Evolutionary conservation across 1,140 invertebrate species (phyloP).

Genomic region (Meteorus sp.): DNA sequence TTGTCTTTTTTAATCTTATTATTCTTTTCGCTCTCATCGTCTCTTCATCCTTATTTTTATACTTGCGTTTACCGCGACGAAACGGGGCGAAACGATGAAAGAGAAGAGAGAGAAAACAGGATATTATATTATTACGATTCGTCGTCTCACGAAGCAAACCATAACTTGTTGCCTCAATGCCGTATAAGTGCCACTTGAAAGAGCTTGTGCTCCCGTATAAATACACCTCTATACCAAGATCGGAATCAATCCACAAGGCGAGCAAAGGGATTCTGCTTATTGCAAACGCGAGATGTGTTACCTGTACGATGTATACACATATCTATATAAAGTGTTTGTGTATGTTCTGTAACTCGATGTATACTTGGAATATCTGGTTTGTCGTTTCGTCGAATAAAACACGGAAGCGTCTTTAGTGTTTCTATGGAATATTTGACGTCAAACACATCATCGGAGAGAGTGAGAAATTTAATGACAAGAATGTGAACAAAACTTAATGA

Average conservation of each 20-base stretch:
- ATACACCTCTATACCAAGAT: slow-evolving; percentile 25
- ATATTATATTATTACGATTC: slow-evolving; percentile 32
- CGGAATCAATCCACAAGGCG: slow-evolving; percentile 25
- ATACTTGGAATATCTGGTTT: too few relatives aligned
- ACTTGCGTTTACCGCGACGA: slow-evolving; percentile 7
- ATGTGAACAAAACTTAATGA: too few relatives aligned
- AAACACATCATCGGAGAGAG: too few relatives aligned
- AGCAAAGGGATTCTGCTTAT: slow-evolving; percentile 7
- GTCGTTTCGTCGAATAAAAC: slow-evolving; percentile 5
- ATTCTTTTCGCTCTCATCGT: neutral
- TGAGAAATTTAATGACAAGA: too few relatives aligned
- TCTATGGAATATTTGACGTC: too few relatives aligned
- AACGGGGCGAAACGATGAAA: too few relatives aligned
- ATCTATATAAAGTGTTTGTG: too few relatives aligned
- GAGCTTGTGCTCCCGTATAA: slow-evolving; percentile 23
- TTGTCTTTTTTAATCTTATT: neutral
- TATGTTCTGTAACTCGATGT: slow-evolving; percentile 5
- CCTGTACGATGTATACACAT: too few relatives aligned
- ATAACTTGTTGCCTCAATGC: slow-evolving; percentile 18
- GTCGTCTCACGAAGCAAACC: slow-evolving; percentile 23
- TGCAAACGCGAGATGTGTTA: too few relatives aligned
- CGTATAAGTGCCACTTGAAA: slow-evolving; percentile 25
- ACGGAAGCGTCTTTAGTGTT: too few relatives aligned
- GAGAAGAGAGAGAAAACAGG: slow-evolving; percentile 15
- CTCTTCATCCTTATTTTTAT: slow-evolving; percentile 8